Percentiles rank a stretch among this genome's conserved stretches.
Conservation (phyloP, 2,888 invertebrate genomes). For the Rotaria socialis region DNA sequence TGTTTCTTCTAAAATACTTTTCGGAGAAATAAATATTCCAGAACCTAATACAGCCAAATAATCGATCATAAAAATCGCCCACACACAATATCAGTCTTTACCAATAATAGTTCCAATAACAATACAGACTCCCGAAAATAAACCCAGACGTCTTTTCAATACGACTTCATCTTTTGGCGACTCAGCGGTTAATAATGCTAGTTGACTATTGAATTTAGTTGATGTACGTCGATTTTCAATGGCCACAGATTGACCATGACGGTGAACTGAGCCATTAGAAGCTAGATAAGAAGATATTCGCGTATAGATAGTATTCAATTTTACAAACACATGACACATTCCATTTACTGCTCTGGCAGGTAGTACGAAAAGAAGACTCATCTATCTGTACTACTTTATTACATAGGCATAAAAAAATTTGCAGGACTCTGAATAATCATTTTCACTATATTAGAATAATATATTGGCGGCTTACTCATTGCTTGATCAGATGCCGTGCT, state of each 20-base stretch:
- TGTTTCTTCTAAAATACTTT: conserved; percentile 76
- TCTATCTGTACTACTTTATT: not conserved
- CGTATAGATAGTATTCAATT: not conserved
- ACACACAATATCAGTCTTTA: not conserved
- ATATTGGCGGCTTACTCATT: too few relatives aligned
- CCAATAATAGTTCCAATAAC: conserved; percentile 18
- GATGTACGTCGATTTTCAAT: not conserved
- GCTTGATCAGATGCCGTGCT: too few relatives aligned
- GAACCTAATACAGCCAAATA: conserved; percentile 68
- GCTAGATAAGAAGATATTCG: not conserved
- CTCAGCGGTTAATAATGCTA: not conserved
- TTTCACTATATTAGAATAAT: too few relatives aligned
- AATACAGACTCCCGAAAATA: conserved; percentile 13
- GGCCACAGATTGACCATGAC: not conserved
- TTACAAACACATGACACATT: too few relatives aligned
- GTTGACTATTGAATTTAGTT: not conserved
- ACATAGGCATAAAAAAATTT: too few relatives aligned
- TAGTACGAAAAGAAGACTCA: not conserved
- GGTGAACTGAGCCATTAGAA: not conserved
- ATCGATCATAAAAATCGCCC: not conserved
- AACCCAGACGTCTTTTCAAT: conserved; percentile 1
- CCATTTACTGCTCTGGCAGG: too few relatives aligned
- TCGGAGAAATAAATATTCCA: conserved; percentile 96
- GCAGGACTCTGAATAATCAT: too few relatives aligned
- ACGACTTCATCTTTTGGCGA: not conserved